Evolutionary conservation across 2,888 invertebrate species (phyloP).

Genomic region (Liposcelis brunnea): DNA sequence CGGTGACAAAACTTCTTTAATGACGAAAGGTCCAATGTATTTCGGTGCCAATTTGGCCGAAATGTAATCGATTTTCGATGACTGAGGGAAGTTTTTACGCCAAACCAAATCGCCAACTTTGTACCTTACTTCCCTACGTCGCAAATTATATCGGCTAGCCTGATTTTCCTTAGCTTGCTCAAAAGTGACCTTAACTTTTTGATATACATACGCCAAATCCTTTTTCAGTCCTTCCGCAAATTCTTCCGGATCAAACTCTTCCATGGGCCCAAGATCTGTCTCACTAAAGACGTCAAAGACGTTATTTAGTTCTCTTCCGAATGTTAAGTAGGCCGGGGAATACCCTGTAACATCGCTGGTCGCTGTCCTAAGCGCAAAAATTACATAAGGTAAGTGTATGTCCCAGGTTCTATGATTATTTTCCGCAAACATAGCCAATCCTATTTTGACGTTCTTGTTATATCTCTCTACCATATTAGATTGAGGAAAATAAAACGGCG

Average conservation of each 20-base stretch:
- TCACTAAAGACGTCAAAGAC: background rate
- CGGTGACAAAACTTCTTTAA: background rate
- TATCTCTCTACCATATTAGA: slow-evolving; percentile 14
- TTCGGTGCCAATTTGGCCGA: background rate
- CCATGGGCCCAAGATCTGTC: no score
- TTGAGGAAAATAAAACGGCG: background rate
- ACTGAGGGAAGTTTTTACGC: background rate
- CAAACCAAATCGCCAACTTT: background rate
- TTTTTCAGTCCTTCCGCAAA: no score
- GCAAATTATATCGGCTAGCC: background rate
- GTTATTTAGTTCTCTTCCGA: slow-evolving; percentile 7
- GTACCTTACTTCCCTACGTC: background rate
- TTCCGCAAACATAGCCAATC: slow-evolving; percentile 15
- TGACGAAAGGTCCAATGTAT: background rate
- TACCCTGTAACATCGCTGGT: slow-evolving; percentile 13
- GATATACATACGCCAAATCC: no score
- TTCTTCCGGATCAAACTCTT: no score
- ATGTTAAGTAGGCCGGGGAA: slow-evolving; percentile 15
- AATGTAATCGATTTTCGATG: background rate
- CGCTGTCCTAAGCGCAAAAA: slow-evolving; percentile 16
- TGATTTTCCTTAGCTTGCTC: background rate
- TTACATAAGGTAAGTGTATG: slow-evolving; percentile 15
- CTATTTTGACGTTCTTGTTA: slow-evolving; percentile 17
- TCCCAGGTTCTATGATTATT: slow-evolving; percentile 18
- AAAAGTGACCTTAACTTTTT: no score